Conservation (phyloP, 2,113 vertebrate genomes). For the Chrysochloris asiatica region DNA sequence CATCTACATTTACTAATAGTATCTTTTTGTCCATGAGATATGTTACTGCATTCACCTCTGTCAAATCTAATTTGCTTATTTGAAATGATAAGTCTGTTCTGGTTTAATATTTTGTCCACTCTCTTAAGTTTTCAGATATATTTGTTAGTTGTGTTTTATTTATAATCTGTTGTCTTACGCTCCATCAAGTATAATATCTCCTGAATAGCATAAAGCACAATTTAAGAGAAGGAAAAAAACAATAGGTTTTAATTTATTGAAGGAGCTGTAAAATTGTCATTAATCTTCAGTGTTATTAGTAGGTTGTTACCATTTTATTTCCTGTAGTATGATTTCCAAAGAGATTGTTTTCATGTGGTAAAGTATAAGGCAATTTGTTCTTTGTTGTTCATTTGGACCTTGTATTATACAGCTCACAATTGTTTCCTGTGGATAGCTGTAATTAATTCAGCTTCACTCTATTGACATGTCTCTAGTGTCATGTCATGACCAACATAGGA, state of each 20-base stretch:
- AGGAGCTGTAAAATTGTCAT: constrained; percentile 49
- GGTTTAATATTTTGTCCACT: constrained; percentile 57
- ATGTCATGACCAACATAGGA: constrained; percentile 61
- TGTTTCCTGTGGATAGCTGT: constrained; percentile 68
- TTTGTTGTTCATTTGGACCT: constrained; percentile 69
- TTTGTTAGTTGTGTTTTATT: constrained; percentile 63
- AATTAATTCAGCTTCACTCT: constrained; percentile 80
- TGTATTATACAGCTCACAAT: constrained; percentile 69
- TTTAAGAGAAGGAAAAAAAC: constrained; percentile 47
- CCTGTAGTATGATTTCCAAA: constrained; percentile 50
- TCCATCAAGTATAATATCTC: constrained; percentile 66
- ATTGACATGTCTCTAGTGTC: constrained; percentile 73
- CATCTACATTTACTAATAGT: neutral
- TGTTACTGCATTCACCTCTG: neutral
- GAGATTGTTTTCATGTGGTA: constrained; percentile 56
- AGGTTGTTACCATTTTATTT: constrained; percentile 59
- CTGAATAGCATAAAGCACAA: constrained; percentile 25
- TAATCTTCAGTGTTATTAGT: constrained; percentile 47
- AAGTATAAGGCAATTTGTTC: constrained; percentile 59
- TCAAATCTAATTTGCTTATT: constrained; percentile 34
- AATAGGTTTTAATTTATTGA: constrained; percentile 55
- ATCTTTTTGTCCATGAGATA: constrained; percentile 9
- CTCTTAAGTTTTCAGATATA: neutral
- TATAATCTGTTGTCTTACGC: constrained; percentile 50
- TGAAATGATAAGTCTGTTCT: constrained; percentile 39